Evolutionary conservation across 2,888 invertebrate species (phyloP), one percentile per base, ranked within the genome.

Genomic region (Leucozona laternaria): DNA sequence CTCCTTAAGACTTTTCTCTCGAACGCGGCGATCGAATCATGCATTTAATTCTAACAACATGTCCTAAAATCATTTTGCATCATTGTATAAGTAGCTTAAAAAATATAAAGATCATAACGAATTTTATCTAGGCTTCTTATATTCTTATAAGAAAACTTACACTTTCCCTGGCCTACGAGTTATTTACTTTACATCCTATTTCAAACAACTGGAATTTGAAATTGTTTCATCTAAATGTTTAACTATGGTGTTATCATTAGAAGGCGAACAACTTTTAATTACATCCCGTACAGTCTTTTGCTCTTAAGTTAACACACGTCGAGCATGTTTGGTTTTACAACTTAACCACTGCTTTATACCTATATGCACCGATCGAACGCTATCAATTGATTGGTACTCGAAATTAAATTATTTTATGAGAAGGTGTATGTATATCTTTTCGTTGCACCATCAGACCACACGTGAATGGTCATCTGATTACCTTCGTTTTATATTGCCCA

Each of bases 281-380:
- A 75, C 80, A 80, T 75, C 80, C 79, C 73, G 73, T 48, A 80
- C 80, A 80, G 60, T 70, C 62, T 80, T 80, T 80, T 80, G 80
- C 80, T 80, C 80, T 80, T 80, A 80, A 75, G 34, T 28, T 53
- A 68, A 75, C 80, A 80, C 17, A 60, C 17, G 25, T 28, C 15
- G 55, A 43, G 34, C 75, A 76, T 76, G 75, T 76, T 64, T 55
- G 64, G 37, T 50, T 76, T 66, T 31, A 76, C 75, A 76, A 76
- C 75, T 64, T 64, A 37, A 15, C 64, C 22, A 50, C 48, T 13
- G 22, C 13, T 6, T 1, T 25, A 43, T 20, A 15, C n/a, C n/a
- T n/a, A n/a, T n/a, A n/a, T 43, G 11, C 17, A 62, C 28, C 13
- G 31, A 31, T 48, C 64, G 31, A 31, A 31, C 64, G 6, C 48